phyloP scores from a whole-genome alignment of 2,888 invertebrate species.

The Machimus rusticus region DNA sequence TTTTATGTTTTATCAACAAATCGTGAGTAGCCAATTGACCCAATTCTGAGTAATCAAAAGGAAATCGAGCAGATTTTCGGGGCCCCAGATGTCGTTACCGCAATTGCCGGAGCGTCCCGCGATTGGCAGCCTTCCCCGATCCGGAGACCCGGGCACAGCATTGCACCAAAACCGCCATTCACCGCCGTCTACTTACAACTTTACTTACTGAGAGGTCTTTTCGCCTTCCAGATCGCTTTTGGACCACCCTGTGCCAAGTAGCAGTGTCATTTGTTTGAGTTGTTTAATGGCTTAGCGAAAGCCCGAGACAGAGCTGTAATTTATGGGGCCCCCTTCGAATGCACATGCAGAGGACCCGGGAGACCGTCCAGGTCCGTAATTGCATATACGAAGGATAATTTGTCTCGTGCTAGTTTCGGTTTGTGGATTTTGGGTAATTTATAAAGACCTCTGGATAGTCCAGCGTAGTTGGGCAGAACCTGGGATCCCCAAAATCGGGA shows the following conservation, averaged over 20 bases:
- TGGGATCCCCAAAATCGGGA: not conserved
- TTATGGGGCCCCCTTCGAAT: constrained; percentile 3
- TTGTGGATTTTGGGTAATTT: constrained; percentile 9
- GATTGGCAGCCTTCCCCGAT: not conserved
- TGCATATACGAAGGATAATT: constrained; percentile 15
- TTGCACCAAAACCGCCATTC: not conserved
- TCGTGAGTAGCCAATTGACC: constrained; percentile 23
- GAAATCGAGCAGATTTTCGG: not conserved
- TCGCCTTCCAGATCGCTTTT: not conserved
- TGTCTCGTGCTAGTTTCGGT: constrained; percentile 15
- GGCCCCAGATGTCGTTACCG: not conserved
- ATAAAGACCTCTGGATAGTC: not conserved
- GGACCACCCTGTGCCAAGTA: not conserved
- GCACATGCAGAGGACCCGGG: constrained; percentile 8
- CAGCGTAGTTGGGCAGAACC: not conserved
- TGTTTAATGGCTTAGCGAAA: constrained; percentile 28
- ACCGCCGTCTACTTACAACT: not conserved
- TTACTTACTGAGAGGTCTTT: not conserved
- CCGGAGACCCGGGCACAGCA: not conserved
- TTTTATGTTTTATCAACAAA: constrained; percentile 13
- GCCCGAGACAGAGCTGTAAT: constrained; percentile 18
- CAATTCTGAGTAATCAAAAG: constrained; percentile 3
- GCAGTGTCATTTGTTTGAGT: constrained; percentile 23
- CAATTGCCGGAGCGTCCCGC: not conserved
- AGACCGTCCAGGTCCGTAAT: not conserved